Base-by-base conservation (phyloP, 2,797 vertebrate genomes). In the Scolopax bukidnonensis region DNA sequence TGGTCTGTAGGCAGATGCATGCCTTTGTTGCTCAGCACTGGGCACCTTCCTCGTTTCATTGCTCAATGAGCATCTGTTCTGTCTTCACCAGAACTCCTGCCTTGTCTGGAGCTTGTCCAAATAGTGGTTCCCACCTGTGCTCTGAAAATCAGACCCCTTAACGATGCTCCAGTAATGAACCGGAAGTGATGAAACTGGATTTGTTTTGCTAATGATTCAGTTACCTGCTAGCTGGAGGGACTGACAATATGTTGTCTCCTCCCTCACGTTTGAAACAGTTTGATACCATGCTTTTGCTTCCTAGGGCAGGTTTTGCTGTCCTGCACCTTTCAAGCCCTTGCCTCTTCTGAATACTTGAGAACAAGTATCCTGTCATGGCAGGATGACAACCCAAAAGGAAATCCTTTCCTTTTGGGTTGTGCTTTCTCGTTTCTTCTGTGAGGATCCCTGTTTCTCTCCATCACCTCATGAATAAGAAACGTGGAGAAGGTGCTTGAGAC, bases 351-450 rank as follows among this genome's bases (percentile, higher is more conserved):
- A 8, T 74, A 25, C 83, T 53, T 93, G 74, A 73, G 83, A 81
- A 21, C 21, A 63, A 56, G 14, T 69, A 19, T 33, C 23, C 67
- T 67, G 50, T 15, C 19, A 3, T 6, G 36, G 36, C 36, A 36
- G 36, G 36, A 36, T 36, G 36, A 36, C 36, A 36, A 36, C 36
- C 36, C 8, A 36, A 36, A 36, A 36, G 36, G 36, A 36, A 36
- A 36, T 36, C 36, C 25, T 85, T 86, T 82, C 32, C 33, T 76
- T 96, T 74, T 0, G 27, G 21, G 18, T 24, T 71, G 45, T 1
- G 0, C 16, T 68, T 71, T 80, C 36, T 77, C 0, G 1, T 79
- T 47, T 4, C 12, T 21, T 69, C 30, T 84, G 41, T 0, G 3
- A 32, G 59, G 19, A 81, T 32, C 48, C 51, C 38, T 41, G 5